These are phyloP conservation scores for Tilapia sparmanii DNA, from an alignment of 2,113 vertebrate genomes.

Conservation along the genomic window DNA sequence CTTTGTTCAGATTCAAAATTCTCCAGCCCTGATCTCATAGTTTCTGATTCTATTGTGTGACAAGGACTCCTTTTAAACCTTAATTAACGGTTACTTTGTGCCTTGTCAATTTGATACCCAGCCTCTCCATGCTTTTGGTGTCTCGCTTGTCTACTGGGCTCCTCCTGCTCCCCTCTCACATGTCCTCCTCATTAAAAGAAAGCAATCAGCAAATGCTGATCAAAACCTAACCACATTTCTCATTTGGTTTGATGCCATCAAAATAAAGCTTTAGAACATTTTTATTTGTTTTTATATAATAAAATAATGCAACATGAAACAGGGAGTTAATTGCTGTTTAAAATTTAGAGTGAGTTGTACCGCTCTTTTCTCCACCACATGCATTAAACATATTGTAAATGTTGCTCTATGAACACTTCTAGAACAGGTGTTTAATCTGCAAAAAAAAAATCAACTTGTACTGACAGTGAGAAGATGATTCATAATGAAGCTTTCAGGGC, in stretches of 20 bases:
- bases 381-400: background rate
- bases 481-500: background rate
- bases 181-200: background rate
- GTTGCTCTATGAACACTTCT: background rate
- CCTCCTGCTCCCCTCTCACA: background rate
- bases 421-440: background rate
- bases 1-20: background rate
- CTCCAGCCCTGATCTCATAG: background rate
- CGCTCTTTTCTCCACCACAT: background rate
- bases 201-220: background rate
- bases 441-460: background rate
- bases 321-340: background rate
- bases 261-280: background rate
- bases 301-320: background rate
- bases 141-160: background rate
- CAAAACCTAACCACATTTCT: rapidly evolving
- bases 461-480: background rate
- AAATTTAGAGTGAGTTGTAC: background rate
- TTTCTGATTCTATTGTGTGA: background rate
- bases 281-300: background rate
- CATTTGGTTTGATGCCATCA: background rate
- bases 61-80: background rate
- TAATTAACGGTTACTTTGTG: background rate
- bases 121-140: background rate
- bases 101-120: rapidly evolving